These are phyloP conservation scores for Aptenodytes forsteri DNA, from an alignment of 2,113 vertebrate species.

Conservation along the genomic window DNA sequence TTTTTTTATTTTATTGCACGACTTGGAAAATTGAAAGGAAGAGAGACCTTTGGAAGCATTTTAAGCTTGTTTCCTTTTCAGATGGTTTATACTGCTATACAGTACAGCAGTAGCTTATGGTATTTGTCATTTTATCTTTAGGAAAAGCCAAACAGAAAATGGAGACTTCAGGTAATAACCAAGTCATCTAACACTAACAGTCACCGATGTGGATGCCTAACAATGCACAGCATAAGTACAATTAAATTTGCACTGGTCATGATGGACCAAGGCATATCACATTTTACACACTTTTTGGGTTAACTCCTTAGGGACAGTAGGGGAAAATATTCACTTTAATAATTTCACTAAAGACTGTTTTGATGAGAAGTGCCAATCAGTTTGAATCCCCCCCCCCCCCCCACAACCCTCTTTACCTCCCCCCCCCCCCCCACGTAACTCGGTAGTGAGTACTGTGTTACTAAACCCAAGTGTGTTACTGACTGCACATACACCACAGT, in stretches of 20 bases:
- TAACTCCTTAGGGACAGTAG: background rate
- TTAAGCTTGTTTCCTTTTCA: background rate
- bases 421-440: rapidly evolving
- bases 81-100: background rate
- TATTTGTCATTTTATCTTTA: conserved; percentile 63
- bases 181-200: conserved; percentile 24
- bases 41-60: background rate
- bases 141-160: conserved; percentile 58
- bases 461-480: conserved; percentile 10
- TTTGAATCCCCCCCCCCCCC: background rate
- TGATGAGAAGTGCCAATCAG: background rate
- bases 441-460: background rate
- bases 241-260: background rate
- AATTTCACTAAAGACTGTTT: background rate
- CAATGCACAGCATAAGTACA: background rate
- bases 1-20: background rate
- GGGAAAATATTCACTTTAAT: background rate
- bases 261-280: background rate
- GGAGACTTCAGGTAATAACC: conserved; percentile 68
- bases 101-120: background rate
- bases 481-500: background rate
- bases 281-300: background rate
- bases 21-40: background rate
- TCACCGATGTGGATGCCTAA: conserved; percentile 6
- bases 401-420: too few species aligned